Percentiles rank a stretch among this genome's conserved stretches.
Evolutionary conservation across 2,797 vertebrate species (phyloP).

Genomic region (Sebastes nivosus): DNA sequence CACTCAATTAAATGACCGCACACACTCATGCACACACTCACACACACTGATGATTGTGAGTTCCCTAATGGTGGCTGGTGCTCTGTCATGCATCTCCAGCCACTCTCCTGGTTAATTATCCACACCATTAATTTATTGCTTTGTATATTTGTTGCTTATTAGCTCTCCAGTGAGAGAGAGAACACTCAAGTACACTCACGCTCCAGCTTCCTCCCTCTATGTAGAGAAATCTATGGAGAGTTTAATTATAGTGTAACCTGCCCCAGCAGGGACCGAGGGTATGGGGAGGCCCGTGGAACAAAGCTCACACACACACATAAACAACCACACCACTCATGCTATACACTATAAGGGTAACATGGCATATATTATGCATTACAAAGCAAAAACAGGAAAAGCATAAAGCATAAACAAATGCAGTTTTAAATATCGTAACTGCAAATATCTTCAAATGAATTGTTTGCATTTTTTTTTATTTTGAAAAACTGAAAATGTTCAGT

Average conservation of each 20-base stretch:
- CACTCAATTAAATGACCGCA: not conserved
- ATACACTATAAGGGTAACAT: not conserved
- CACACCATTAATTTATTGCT: constrained; percentile 82
- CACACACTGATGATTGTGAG: not conserved
- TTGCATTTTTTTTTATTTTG: not conserved
- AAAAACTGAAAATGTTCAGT: not conserved
- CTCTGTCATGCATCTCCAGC: constrained; percentile 65
- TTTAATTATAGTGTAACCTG: constrained; percentile 19
- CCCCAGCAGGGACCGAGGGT: not conserved
- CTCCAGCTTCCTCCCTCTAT: not conserved
- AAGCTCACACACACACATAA: not conserved
- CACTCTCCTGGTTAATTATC: constrained; percentile 78
- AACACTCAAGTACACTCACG: not conserved
- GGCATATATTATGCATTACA: not conserved
- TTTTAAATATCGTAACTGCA: not conserved
- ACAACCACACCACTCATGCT: not conserved
- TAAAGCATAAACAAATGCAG: too few species aligned
- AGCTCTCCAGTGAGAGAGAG: constrained; percentile 63
- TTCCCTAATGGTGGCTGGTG: constrained; percentile 19
- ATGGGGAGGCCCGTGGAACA: not conserved
- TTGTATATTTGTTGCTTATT: constrained; percentile 80
- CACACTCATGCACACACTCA: not conserved
- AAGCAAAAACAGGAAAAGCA: not conserved
- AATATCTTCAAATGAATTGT: not conserved
- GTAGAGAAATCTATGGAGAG: not conserved